Evolutionary conservation across 2,797 vertebrate genomes (phyloP), one percentile per base, ranked within the genome.

Genomic region (Psittacula echo): DNA sequence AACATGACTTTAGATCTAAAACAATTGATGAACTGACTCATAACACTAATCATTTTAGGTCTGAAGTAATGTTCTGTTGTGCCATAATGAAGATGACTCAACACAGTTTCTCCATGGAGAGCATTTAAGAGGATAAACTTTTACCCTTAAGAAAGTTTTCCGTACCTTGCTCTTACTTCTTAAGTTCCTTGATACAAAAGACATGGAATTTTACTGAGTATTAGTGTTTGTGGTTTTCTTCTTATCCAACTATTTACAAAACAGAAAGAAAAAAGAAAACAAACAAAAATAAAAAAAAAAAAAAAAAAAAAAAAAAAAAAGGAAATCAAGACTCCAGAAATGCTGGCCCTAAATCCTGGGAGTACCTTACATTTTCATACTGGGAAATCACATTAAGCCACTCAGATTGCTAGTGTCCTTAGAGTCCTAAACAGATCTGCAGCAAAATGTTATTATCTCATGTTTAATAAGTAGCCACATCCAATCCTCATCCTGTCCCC

Each of bases 1-100:
- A 97, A 89, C 80, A 76, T 65, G 45, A 64, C 24, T 92, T 87
- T 76, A 87, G 42, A 54, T 87, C 53, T 90, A 89, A 96, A 92
- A 90, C 56, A 93, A 95, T 92, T 90, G 83, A 81, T 92, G 67
- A 88, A 90, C 64, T 96, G 94, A 96, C 51, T 96, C 94, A 95
- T 89, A 93, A 42, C 32, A 19, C 51, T 96, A 94, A 96, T 90
- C 23, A 3, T 41, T 96, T 95, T 96, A 94, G 41, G 39, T 89
- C 84, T 96, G 93, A 95, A 95, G 51, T 65, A 85, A 84, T 90
- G 64, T 73, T 95, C 70, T 84, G 60, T 68, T 90, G 67, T 93
- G 56, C 78, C 39, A 30, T 93, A 80, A 94, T 83, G 61, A 87
- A 60, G 56, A 85, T 96, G 93, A 96, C 67, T 95, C 93, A 97